These are phyloP conservation scores for Oligia fasciuncula DNA, from an alignment of 2,888 invertebrate genomes.

Conservation along the genomic window DNA sequence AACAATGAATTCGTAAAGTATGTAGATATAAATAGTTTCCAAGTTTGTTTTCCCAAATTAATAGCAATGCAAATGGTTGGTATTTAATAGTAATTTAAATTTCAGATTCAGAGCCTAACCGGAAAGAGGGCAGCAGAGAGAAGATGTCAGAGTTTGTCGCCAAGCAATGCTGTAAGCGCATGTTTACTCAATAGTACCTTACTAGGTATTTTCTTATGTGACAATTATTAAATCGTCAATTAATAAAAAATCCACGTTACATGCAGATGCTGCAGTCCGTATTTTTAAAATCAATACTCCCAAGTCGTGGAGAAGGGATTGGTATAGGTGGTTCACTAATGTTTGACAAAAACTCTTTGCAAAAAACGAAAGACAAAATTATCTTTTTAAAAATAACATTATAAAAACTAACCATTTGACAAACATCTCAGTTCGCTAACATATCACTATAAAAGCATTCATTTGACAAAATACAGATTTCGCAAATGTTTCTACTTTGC, in stretches of 20 bases:
- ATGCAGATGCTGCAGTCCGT: background rate
- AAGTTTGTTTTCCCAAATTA: background rate
- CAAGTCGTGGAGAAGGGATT: background rate
- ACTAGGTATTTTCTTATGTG: background rate
- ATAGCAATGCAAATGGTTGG: background rate
- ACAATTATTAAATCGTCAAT: background rate
- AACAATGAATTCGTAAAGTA: background rate
- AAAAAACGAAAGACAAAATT: no score
- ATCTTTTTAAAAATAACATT: no score
- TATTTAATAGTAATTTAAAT: background rate
- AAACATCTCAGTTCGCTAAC: no score
- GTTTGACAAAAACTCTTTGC: no score
- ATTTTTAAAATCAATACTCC: background rate
- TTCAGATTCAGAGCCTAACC: conserved; percentile 64
- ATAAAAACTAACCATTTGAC: no score
- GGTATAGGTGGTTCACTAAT: no score
- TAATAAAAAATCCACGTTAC: background rate
- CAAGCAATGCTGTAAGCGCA: conserved; percentile 71
- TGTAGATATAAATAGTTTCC: background rate
- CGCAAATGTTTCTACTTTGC: no score
- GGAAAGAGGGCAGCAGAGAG: conserved; percentile 66
- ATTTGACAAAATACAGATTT: no score
- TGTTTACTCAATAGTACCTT: conserved; percentile 3
- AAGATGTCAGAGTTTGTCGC: conserved; percentile 81
- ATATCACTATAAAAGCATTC: no score